Evolutionary conservation across 2,113 vertebrate species (phyloP).

Genomic region (Zosterops japonicus): DNA sequence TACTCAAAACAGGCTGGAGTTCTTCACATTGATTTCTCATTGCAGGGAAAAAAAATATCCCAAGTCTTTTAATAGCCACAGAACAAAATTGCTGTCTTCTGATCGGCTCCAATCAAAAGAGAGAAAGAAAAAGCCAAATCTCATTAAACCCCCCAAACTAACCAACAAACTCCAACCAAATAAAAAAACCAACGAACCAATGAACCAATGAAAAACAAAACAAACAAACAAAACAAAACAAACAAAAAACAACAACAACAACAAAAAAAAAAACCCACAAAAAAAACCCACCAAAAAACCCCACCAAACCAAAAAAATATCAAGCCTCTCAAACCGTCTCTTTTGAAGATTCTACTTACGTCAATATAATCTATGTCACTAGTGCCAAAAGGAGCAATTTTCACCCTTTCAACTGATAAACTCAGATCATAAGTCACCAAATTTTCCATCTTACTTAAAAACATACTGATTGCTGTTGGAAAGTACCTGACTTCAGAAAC

Average conservation of each 20-base stretch:
- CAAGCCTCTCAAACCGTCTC: background rate
- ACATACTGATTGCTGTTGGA: background rate
- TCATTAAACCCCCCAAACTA: background rate
- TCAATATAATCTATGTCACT: background rate
- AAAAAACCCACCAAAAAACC: too few species aligned
- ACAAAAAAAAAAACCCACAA: fast-evolving
- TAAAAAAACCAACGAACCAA: too few species aligned
- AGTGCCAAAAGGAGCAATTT: background rate
- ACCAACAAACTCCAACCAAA: background rate
- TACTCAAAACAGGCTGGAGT: background rate
- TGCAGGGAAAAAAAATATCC: background rate
- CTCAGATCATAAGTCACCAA: background rate
- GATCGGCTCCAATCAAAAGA: background rate
- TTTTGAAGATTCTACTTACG: background rate
- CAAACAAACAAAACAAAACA: too few species aligned
- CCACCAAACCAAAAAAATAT: background rate
- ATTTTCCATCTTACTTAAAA: background rate
- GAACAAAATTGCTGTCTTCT: background rate
- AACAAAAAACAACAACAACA: too few species aligned
- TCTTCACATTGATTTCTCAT: background rate
- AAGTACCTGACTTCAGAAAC: background rate
- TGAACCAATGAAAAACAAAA: too few species aligned
- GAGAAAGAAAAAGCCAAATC: background rate
- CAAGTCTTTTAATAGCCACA: background rate
- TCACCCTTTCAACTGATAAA: background rate